Percentiles rank a stretch among this genome's conserved stretches.
Evolutionary conservation across 2,113 vertebrate genomes (phyloP).

Genomic region (Tachysurus fulvidraco): DNA sequence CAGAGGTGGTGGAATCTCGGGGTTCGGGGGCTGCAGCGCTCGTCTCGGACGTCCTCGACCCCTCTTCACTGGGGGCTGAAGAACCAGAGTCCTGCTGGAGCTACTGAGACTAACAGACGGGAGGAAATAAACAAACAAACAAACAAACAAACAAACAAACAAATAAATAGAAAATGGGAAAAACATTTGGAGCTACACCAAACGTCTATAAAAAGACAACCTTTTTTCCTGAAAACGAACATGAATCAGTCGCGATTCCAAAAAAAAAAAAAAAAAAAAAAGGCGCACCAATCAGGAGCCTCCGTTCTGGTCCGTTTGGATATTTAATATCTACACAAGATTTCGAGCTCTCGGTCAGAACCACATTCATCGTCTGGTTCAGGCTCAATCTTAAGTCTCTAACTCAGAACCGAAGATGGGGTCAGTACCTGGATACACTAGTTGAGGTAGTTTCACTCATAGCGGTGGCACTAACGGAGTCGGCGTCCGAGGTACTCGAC

Average conservation of each 20-base stretch:
- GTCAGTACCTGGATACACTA: conserved; percentile 86
- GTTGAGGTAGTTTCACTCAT: conserved; percentile 99
- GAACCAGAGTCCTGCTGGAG: conserved; percentile 83
- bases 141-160: no score
- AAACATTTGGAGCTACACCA: no score
- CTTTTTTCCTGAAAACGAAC: background rate
- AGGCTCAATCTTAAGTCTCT: background rate
- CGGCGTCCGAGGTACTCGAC: conserved; percentile 90
- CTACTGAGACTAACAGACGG: conserved; percentile 71
- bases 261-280: no score
- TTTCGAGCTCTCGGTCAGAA: background rate
- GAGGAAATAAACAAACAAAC: no score
- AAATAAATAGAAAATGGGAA: no score
- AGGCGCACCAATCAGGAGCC: background rate
- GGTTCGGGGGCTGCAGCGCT: conserved; percentile 85
- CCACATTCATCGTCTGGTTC: background rate
- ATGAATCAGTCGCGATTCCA: background rate
- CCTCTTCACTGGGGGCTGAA: conserved; percentile 81
- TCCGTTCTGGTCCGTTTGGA: background rate
- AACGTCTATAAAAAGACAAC: no score
- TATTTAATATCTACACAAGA: background rate
- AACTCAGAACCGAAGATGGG: background rate
- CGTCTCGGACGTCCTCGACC: conserved; percentile 90
- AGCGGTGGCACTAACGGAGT: conserved; percentile 89
- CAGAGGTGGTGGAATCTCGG: conserved; percentile 77